Base-by-base conservation (phyloP, 2,113 vertebrate genomes). In the Callipepla californica region DNA sequence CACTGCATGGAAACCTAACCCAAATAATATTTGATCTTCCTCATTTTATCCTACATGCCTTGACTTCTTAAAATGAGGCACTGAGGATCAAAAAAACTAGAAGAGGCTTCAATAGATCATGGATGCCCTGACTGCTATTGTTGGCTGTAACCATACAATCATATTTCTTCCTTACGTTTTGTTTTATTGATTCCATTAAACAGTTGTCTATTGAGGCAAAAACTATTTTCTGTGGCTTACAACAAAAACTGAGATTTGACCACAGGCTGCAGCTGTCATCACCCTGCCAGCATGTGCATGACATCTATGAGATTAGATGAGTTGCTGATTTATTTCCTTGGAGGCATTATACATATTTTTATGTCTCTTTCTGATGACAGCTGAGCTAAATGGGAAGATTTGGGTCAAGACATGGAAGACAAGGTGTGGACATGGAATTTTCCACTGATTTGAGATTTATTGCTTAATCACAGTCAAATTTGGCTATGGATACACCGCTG, bases 61-160 rank as follows among this genome's bases (percentile, higher is more conserved):
- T 72, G 25, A 11, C 6, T 68, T 75, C 38, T 74, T 32, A 38
- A 86, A 80, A 83, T 25, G 11, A 70, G 9, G 4, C 3, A 2
- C 4, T 2, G 11, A 62, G 13, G 19, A 70, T 15, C 2, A 4
- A 77, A 50, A 68, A 70, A 50, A 51, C 2, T 23, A 32, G 11
- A 53, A 79, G 2, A 1, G 3, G 7, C 11, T 23, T 14, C 3
- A 40, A 25, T 7, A 45, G 26, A 67, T 4, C 12, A 50, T 17
- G 59, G 11, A 34, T 38, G 20, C 76, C 17, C 67, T 26, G 1
- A 28, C 12, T 78, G 13, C 9, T 51, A 4, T 9, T 50, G 5
- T 14, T 74, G 32, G 3, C n/a, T 1, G 0, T 51, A 83, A 70
- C 3, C 26, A 84, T 38, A 50, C 3, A 59, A 11, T 1, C 6